Percentiles rank a stretch among this genome's conserved stretches.
phyloP scores from a whole-genome alignment of 1,140 invertebrate species.

The Dendrolimus kikuchii region DNA sequence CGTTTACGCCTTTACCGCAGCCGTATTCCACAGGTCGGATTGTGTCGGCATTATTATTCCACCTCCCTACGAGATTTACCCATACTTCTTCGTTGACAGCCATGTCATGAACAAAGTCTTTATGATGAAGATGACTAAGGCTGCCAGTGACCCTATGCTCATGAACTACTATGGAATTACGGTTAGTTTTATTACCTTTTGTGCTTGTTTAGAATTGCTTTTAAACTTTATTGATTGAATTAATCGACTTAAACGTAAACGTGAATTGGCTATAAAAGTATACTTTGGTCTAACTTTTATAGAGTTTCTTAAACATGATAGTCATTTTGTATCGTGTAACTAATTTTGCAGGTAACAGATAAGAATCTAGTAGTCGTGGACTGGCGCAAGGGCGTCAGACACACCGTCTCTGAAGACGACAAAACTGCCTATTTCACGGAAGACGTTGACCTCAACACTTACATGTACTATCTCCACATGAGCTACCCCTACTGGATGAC shows the following conservation, averaged over 20 bases:
- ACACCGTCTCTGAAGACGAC: slow-evolving; percentile 37
- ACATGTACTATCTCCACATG: slow-evolving; percentile 80
- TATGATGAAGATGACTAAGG: slow-evolving; percentile 75
- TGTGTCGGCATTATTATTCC: slow-evolving; percentile 75
- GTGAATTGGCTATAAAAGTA: no score
- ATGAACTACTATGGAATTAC: slow-evolving; percentile 65
- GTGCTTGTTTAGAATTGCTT: no score
- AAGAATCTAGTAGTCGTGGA: slow-evolving; percentile 60
- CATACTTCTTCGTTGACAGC: slow-evolving; percentile 75
- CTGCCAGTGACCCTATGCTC: slow-evolving; percentile 60
- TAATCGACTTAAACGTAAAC: no score
- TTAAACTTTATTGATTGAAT: no score
- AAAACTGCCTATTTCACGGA: slow-evolving; percentile 81
- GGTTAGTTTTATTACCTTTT: slow-evolving; percentile 16
- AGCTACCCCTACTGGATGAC: slow-evolving; percentile 80
- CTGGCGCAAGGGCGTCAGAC: slow-evolving; percentile 54
- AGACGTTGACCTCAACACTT: slow-evolving; percentile 80
- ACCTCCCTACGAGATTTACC: slow-evolving; percentile 78
- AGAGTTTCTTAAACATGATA: no score
- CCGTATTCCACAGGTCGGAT: slow-evolving; percentile 75
- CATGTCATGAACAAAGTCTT: slow-evolving; percentile 76
- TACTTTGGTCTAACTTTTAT: no score
- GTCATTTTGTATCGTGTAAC: no score
- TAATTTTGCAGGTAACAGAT: slow-evolving; percentile 16
- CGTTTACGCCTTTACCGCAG: slow-evolving; percentile 74